Evolutionary conservation across 2,888 invertebrate species (phyloP).

Genomic region (Apeira syringaria): DNA sequence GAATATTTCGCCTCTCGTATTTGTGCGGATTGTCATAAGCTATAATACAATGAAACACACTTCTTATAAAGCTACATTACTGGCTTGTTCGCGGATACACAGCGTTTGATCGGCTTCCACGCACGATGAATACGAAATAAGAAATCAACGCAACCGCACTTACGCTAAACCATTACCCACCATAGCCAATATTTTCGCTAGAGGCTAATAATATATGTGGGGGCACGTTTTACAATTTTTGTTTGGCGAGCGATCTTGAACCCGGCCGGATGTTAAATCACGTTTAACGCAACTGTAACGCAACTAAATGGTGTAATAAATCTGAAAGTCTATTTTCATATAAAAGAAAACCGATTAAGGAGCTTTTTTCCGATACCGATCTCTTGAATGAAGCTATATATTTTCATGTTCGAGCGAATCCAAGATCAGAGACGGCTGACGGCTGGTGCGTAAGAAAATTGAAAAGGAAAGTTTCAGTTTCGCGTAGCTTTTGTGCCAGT

Average conservation of each 20-base stretch:
- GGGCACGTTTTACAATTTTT: slow-evolving; percentile 68
- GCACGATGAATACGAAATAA: slow-evolving; percentile 78
- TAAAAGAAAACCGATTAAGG: slow-evolving; percentile 83
- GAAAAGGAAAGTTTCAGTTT: slow-evolving; percentile 70
- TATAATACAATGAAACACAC: too few relatives aligned
- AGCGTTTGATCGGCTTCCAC: slow-evolving; percentile 54
- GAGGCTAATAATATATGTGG: slow-evolving; percentile 65
- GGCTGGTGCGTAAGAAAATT: slow-evolving; percentile 77
- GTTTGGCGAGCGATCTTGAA: slow-evolving; percentile 74
- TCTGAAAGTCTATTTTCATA: slow-evolving; percentile 81
- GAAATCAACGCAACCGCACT: slow-evolving; percentile 76
- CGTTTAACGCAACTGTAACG: slow-evolving; percentile 65
- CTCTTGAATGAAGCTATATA: slow-evolving; percentile 80
- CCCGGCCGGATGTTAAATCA: slow-evolving; percentile 65
- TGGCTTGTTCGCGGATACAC: slow-evolving; percentile 40
- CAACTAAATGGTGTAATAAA: slow-evolving; percentile 78
- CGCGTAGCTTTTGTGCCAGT: slow-evolving; percentile 44
- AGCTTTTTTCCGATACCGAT: slow-evolving; percentile 79
- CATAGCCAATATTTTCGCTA: slow-evolving; percentile 68
- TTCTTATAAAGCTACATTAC: slow-evolving; percentile 35
- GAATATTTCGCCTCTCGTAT: too few relatives aligned
- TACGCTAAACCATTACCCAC: slow-evolving; percentile 72
- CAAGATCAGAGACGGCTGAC: slow-evolving; percentile 76
- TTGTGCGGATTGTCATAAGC: too few relatives aligned
- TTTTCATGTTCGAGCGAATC: slow-evolving; percentile 81